Evolutionary conservation across 2,888 invertebrate species (phyloP), one percentile per base, ranked within the genome.

Genomic region (Alitta virens): DNA sequence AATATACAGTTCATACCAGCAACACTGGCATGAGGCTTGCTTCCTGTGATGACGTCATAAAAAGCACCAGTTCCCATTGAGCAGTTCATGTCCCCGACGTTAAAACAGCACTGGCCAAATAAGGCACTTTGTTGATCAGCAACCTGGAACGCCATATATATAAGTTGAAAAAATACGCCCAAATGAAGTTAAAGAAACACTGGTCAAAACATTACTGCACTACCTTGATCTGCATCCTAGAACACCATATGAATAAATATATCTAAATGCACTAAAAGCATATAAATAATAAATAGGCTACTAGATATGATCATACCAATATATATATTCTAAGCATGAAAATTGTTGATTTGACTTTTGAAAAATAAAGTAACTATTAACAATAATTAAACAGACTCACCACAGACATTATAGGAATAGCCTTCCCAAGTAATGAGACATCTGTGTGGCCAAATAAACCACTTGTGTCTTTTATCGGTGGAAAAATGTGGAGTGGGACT

Each of bases 71-170:
- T 87, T 75, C 95, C 97, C 0, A 65, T 85, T 78, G 97, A 96
- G 79, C 91, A 92, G 83, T 98, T 98, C 0, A 94, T 92, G 77
- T 92, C 90, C 0, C 95, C 96, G 0, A 89, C 88, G 58, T 89
- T 87, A 59, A 94, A 86, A 77, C 96, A 96, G 82, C 91, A 89
- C 80, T 96, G 94, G 0, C 96, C 96, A 2, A 97, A 88, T 52
- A 95, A 83, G 0, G 95, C 92, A 0, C 94, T 89, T 80, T 95
- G 96, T 80, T 99, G 98, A 83, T 99, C 98, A 21, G 96, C 96
- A 77, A 95, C 75, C 79, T 80, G 63, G n/a, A n/a, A n/a, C n/a
- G n/a, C n/a, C n/a, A n/a, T n/a, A n/a, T n/a, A n/a, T n/a, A n/a
- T n/a, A n/a, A n/a, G n/a, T n/a, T n/a, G n/a, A n/a, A n/a, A n/a